These are phyloP conservation scores for Drosophila melanica DNA, from an alignment of 1,140 invertebrate genomes.

Conservation along the genomic window DNA sequence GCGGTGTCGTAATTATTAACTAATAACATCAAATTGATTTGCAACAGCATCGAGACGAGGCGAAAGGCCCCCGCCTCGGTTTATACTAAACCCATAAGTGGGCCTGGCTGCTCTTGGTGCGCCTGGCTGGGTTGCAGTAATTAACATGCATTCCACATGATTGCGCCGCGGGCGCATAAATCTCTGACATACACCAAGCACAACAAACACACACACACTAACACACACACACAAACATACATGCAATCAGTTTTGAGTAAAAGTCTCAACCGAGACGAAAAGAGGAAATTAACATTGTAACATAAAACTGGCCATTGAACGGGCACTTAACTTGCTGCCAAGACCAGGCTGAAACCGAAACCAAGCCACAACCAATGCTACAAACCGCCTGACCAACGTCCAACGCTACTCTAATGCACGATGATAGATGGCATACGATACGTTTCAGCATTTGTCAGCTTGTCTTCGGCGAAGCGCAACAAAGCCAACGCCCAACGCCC, in stretches of 20 bases:
- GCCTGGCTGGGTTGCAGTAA: constrained; percentile 61
- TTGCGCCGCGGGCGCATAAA: constrained; percentile 71
- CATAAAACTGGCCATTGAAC: constrained; percentile 80
- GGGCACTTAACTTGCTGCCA: constrained; percentile 79
- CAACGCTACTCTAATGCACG: constrained; percentile 66
- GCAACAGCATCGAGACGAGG: constrained; percentile 59
- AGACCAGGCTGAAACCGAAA: constrained; percentile 35
- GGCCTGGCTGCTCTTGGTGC: constrained; percentile 28
- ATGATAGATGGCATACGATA: constrained; percentile 83
- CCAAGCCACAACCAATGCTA: not conserved
- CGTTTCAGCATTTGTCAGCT: constrained; percentile 82
- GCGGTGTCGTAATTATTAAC: constrained; percentile 75
- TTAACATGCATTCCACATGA: constrained; percentile 82
- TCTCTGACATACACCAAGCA: constrained; percentile 54
- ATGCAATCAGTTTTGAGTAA: constrained; percentile 71
- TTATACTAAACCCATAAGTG: not conserved
- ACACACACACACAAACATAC: constrained; percentile 13
- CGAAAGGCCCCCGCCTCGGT: no score
- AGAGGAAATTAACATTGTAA: constrained; percentile 79
- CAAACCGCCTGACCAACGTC: constrained; percentile 45
- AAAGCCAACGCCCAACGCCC: constrained; percentile 69
- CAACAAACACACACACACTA: constrained; percentile 14
- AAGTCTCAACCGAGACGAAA: constrained; percentile 61
- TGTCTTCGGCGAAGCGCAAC: constrained; percentile 78
- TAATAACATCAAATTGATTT: constrained; percentile 83